A percentile compares a stretch with the other conserved stretches of the same genome.
Conservation (phyloP, 1,140 invertebrate genomes). For the Bicyclus anynana region DNA sequence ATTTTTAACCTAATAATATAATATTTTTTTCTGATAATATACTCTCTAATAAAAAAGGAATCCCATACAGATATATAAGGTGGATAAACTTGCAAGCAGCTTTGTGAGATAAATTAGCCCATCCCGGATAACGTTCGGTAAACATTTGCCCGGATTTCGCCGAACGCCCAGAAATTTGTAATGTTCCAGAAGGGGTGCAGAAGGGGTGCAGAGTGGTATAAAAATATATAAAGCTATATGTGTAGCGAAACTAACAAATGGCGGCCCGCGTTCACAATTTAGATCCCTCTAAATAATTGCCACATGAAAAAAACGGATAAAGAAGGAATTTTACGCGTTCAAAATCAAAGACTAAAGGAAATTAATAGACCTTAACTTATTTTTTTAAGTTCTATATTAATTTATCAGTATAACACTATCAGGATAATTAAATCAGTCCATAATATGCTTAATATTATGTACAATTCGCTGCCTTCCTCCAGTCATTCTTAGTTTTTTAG, state of each 20-base stretch:
- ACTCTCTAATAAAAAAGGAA: too few species aligned
- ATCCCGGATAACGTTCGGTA: constrained; percentile 23
- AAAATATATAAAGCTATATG: not conserved
- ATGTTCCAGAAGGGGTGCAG: constrained; percentile 5
- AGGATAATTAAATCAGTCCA: too few species aligned
- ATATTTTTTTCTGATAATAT: too few species aligned
- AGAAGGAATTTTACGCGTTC: not conserved
- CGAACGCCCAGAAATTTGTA: constrained; percentile 22
- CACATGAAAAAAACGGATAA: constrained; percentile 1
- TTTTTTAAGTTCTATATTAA: too few species aligned
- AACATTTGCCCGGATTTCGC: constrained; percentile 26
- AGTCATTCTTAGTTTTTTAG: too few species aligned
- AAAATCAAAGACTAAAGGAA: not conserved
- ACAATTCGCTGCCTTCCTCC: too few species aligned
- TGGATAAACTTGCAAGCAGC: not conserved
- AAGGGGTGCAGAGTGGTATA: constrained; percentile 2
- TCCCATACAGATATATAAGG: too few species aligned
- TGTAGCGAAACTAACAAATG: constrained; percentile 5
- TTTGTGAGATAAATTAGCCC: constrained; percentile 24
- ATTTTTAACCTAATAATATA: too few species aligned
- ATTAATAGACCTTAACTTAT: not conserved
- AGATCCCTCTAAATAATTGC: constrained; percentile 2
- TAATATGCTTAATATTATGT: too few species aligned
- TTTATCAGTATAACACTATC: too few species aligned
- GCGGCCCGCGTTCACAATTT: not conserved